Percentiles rank a stretch among this genome's conserved stretches.
phyloP scores from a whole-genome alignment of 64 coral and sea anemone species.

The Pocillopora damicornis region DNA sequence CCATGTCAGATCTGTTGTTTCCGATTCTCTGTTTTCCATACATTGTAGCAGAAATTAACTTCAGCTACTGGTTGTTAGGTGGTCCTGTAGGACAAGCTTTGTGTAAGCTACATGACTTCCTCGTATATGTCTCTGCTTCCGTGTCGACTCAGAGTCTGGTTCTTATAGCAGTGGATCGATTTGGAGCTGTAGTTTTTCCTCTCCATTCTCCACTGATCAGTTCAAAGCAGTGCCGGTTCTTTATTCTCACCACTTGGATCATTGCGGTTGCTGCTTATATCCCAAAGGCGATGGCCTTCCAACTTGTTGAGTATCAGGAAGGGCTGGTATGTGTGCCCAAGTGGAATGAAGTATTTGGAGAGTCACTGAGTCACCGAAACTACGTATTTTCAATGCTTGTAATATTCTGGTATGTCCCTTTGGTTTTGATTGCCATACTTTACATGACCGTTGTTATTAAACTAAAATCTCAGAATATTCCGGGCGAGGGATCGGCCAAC shows the following conservation, averaged over 20 bases:
- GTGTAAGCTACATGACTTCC: neutral
- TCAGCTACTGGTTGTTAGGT: neutral
- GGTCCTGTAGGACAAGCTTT: neutral
- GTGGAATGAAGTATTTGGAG: neutral
- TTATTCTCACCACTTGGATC: too few relatives aligned
- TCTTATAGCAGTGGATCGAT: too few relatives aligned
- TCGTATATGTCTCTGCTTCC: neutral
- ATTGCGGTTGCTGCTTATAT: neutral
- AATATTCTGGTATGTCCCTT: neutral
- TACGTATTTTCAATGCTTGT: neutral
- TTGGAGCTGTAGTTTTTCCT: too few relatives aligned
- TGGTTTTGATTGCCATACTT: too few relatives aligned
- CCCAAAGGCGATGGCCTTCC: neutral
- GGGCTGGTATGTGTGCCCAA: neutral
- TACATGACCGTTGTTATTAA: too few relatives aligned
- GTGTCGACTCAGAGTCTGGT: too few relatives aligned
- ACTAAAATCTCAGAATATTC: too few relatives aligned
- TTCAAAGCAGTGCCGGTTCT: too few relatives aligned
- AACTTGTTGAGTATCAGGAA: conserved; percentile 2
- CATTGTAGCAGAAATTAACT: neutral
- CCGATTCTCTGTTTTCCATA: neutral
- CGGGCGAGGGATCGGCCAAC: too few relatives aligned
- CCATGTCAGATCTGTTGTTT: neutral
- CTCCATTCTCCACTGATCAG: too few relatives aligned
- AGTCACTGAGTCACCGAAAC: neutral